Evolutionary conservation across 2,888 invertebrate species (phyloP), one percentile per base, ranked within the genome.

Genomic region (Oxyteleia sp.): DNA sequence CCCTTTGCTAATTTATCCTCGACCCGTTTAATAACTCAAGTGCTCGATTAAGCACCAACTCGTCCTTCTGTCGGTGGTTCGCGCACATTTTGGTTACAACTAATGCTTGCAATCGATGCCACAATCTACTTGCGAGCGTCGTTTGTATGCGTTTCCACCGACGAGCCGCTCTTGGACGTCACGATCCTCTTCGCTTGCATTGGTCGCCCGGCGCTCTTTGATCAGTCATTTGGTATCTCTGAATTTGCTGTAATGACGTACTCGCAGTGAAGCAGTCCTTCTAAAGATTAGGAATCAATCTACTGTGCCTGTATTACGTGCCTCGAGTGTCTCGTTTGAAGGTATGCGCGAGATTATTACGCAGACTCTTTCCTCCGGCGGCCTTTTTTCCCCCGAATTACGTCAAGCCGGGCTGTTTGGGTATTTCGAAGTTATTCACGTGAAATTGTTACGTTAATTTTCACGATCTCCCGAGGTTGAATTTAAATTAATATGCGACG

Each of bases 21-120:
- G 69, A 59, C 57, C 66, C 71, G 69, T 79, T 86, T 85, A 86
- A 83, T 85, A 87, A 84, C 63, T 82, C 78, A 32, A 51, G 45
- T 20, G 68, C 55, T 74, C 69, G 45, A 82, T 81, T 78, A 74
- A 81, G 74, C 61, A 57, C 57, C 71, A 57, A 74, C 41, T 66
- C 64, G 38, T 38, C 15, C 41, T 29, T 49, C 38, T 13, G 0
- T 35, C 26, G 47, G 23, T 20, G 57, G 47, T 61, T 38, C 38
- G 45, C 38, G 53, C 32, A n/a, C 55, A 18, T 57, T 78, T 69
- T 43, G 55, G 35, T 53, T 78, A 69, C 71, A 51, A 61, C 59
- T 55, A 64, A 75, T 64, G 45, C 63, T 13, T 53, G 47, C 61
- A 78, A 63, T 80, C 75, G 55, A 82, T 55, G 64, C 51, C 49